Evolutionary conservation across 2,113 vertebrate genomes (phyloP).

Genomic region (Otocyon megalotis): DNA sequence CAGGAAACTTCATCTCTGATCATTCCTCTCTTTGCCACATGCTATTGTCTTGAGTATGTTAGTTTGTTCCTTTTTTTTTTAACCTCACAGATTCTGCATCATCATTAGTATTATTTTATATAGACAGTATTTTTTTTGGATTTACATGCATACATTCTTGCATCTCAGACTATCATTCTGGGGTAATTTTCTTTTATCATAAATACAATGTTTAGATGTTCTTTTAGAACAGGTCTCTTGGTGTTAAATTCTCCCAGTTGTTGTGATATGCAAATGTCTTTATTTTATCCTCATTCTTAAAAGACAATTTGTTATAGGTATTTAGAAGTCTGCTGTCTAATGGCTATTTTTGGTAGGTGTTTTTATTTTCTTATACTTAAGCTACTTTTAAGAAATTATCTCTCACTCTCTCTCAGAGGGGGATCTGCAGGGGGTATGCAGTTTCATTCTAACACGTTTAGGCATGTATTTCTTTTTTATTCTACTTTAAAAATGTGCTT

Average conservation of each 20-base stretch:
- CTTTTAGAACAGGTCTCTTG: conserved; percentile 52
- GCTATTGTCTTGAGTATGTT: conserved; percentile 44
- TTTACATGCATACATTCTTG: conserved; percentile 42
- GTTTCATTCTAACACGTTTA: conserved; percentile 51
- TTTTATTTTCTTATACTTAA: conserved; percentile 1
- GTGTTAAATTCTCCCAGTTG: conserved; percentile 47
- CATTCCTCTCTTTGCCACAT: conserved; percentile 51
- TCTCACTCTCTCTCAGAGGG: not conserved
- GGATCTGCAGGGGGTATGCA: not conserved
- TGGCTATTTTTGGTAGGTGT: not conserved
- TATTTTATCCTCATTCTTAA: conserved; percentile 54
- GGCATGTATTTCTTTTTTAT: conserved; percentile 51
- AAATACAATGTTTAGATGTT: conserved; percentile 55
- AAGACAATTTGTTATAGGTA: conserved; percentile 32
- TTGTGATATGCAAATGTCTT: conserved; percentile 48
- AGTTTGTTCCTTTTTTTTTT: not conserved
- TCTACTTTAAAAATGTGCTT: conserved; percentile 64
- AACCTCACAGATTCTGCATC: conserved; percentile 35
- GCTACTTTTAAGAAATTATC: not conserved
- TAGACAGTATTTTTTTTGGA: conserved; percentile 10
- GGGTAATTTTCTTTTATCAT: conserved; percentile 56
- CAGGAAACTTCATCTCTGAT: conserved; percentile 12
- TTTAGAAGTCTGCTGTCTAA: conserved; percentile 17
- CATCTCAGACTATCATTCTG: conserved; percentile 38
- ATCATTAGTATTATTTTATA: conserved; percentile 54